Conservation (phyloP, 2,888 invertebrate species). For the Dastarcus helophoroides region DNA sequence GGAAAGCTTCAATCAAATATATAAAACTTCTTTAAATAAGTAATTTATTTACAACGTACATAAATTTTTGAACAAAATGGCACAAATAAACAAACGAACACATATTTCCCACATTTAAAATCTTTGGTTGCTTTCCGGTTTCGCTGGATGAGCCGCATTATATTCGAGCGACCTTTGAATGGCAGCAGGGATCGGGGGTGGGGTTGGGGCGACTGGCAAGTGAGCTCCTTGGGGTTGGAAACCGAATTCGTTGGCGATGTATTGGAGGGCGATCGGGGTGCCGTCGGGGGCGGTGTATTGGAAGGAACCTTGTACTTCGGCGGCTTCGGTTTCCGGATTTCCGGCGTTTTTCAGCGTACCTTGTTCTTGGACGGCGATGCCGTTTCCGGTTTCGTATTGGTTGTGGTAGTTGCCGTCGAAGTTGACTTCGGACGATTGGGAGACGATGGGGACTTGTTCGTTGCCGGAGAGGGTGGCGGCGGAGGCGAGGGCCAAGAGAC, state of each 20-base stretch:
- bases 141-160: constrained; percentile 54
- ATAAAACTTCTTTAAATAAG: no score
- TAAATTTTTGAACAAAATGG: no score
- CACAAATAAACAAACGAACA: no score
- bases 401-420: constrained; percentile 39
- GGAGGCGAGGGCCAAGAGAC: constrained; percentile 20
- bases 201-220: constrained; percentile 44
- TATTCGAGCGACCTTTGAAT: constrained; percentile 56
- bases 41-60: no score
- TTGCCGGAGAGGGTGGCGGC: constrained; percentile 21
- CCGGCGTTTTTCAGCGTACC: constrained; percentile 28
- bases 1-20: no score
- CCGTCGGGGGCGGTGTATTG: constrained; percentile 22
- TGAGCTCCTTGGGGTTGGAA: constrained; percentile 51
- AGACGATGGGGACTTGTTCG: constrained; percentile 26
- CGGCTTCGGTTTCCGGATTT: constrained; percentile 23
- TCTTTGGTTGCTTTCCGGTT: no score
- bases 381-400: constrained; percentile 43
- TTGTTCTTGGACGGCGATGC: constrained; percentile 34
- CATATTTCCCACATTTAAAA: no score
- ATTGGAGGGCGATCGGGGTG: constrained; percentile 40
- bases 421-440: constrained; percentile 31
- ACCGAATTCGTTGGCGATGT: constrained; percentile 58
- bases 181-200: constrained; percentile 58
- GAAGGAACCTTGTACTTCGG: constrained; percentile 19